phyloP scores from a whole-genome alignment of 2,888 invertebrate species.

The Dicranocentrus wangi region DNA sequence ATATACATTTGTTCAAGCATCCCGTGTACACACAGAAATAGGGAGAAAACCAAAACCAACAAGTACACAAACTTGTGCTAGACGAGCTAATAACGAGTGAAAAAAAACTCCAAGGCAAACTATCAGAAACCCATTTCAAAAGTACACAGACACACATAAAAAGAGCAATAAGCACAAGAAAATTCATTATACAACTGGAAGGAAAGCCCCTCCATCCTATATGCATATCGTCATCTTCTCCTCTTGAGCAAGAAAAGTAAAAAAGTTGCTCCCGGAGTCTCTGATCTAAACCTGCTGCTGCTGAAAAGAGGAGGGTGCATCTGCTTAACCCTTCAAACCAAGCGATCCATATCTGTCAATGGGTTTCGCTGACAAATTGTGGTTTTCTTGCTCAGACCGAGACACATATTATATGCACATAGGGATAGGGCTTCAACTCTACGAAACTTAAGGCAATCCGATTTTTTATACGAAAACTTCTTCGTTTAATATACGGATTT shows the following conservation, averaged over 20 bases:
- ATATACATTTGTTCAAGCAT: not conserved
- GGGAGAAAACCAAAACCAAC: not conserved
- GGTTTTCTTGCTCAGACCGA: not conserved
- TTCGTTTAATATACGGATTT: too few relatives aligned
- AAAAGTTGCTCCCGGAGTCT: conserved; percentile 7
- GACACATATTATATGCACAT: not conserved
- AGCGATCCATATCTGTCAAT: conserved; percentile 34
- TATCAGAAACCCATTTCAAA: conserved; percentile 10
- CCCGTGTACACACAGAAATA: not conserved
- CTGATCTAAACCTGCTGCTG: conserved; percentile 14
- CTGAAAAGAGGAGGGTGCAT: conserved; percentile 35
- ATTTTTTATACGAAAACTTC: too few relatives aligned
- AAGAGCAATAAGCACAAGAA: conserved; percentile 1
- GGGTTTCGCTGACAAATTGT: conserved; percentile 33
- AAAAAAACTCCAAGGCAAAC: conserved; percentile 10
- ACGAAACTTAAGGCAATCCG: too few relatives aligned
- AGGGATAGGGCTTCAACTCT: too few relatives aligned
- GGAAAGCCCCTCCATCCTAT: too few relatives aligned
- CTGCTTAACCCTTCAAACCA: conserved; percentile 32
- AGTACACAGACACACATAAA: not conserved
- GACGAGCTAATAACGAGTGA: conserved; percentile 10
- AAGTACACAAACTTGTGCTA: not conserved
- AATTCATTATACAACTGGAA: not conserved
- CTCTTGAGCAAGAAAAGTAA: not conserved
- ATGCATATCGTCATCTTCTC: not conserved